Conservation (phyloP, 2,888 invertebrate species). For the Patella caerulea region DNA sequence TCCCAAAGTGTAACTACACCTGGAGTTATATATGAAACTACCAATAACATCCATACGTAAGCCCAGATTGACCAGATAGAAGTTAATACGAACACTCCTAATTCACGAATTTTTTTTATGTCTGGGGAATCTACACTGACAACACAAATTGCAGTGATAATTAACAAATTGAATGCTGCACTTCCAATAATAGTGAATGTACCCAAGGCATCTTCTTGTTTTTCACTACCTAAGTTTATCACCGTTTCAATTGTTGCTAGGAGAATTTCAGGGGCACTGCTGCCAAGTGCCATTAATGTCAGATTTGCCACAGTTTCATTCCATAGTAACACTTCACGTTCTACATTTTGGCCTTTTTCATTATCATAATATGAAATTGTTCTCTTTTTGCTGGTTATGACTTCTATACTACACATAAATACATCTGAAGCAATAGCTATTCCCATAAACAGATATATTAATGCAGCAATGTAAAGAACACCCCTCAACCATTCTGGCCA, state of each 20-base stretch:
- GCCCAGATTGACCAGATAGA: constrained; percentile 67
- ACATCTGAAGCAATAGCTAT: constrained; percentile 67
- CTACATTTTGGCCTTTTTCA: constrained; percentile 58
- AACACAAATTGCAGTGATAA: constrained; percentile 68
- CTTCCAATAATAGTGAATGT: constrained; percentile 69
- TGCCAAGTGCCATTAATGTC: constrained; percentile 68
- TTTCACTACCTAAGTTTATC: constrained; percentile 21
- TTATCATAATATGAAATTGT: constrained; percentile 63
- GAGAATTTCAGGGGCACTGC: constrained; percentile 68
- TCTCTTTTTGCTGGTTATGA: constrained; percentile 66
- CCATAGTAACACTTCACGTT: constrained; percentile 66
- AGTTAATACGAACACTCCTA: constrained; percentile 66
- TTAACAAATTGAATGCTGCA: constrained; percentile 68
- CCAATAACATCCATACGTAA: constrained; percentile 69
- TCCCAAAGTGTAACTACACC: constrained; percentile 64
- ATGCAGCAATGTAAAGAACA: constrained; percentile 64
- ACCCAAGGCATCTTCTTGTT: constrained; percentile 57
- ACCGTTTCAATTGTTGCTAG: constrained; percentile 60
- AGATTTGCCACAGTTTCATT: constrained; percentile 70
- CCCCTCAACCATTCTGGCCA: constrained; percentile 60
- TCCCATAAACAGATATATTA: constrained; percentile 66
- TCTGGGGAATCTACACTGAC: constrained; percentile 53
- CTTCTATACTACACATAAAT: constrained; percentile 69
- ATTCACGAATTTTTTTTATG: constrained; percentile 59
- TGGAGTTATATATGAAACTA: constrained; percentile 57